These are phyloP conservation scores for Phalacrocorax brasilianus DNA, from an alignment of 2,113 vertebrate species.

Conservation along the genomic window DNA sequence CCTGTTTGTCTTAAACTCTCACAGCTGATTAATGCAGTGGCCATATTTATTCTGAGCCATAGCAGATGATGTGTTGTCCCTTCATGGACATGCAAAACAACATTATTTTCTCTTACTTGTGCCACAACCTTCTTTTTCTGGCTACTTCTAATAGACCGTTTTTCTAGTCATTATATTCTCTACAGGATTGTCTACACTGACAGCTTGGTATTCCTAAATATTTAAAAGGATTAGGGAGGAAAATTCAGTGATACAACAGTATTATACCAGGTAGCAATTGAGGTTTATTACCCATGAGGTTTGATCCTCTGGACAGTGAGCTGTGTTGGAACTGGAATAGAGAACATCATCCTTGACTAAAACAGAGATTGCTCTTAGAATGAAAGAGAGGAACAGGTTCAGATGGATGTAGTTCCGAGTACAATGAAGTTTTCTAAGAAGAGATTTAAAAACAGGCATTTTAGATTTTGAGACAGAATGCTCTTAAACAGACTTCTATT, in stretches of 20 bases:
- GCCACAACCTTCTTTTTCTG: neutral
- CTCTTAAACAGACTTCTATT: neutral
- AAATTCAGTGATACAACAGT: neutral
- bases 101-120: neutral
- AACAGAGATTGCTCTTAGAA: constrained; percentile 87
- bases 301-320: constrained; percentile 71
- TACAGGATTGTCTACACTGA: neutral
- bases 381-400: constrained; percentile 93
- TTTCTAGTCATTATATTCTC: neutral
- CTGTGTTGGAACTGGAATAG: constrained; percentile 75
- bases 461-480: neutral
- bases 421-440: constrained; percentile 88
- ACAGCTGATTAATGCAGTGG: neutral
- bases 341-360: constrained; percentile 88
- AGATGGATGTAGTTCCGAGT: constrained; percentile 94
- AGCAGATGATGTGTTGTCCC: neutral
- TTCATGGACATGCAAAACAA: neutral
- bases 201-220: neutral
- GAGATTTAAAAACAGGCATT: constrained; percentile 17
- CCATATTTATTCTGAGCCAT: neutral
- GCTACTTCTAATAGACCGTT: neutral
- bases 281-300: constrained; percentile 75
- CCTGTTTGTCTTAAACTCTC: neutral
- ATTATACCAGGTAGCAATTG: neutral
- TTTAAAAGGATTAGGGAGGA: neutral